Evolutionary conservation across 2,797 vertebrate species (phyloP), one percentile per base, ranked within the genome.

Genomic region (Percopsis omiscomaycus): DNA sequence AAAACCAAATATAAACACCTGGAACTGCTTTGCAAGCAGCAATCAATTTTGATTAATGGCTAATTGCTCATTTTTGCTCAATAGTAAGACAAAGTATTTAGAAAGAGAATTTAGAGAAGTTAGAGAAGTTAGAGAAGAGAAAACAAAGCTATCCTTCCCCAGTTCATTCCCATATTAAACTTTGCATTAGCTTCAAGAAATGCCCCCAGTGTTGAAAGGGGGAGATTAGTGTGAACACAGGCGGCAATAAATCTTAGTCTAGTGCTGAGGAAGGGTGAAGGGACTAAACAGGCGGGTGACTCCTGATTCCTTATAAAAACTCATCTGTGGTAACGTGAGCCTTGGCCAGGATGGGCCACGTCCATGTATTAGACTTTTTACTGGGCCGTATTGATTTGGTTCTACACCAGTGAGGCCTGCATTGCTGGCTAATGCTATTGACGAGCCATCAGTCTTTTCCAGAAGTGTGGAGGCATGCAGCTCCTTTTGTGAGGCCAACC

Each of bases 351-450:
- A 94, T 90, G 91, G 92, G 79, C 87, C 93, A 86, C 87, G 94
- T 94, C 93, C 94, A 95, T 91, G 81, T 92, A 93, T 93, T 93
- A 94, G 93, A 96, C 93, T 94, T 95, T 94, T 94, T 95, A 92
- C 94, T 95, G 88, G 92, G 90, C 83, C 53, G 59, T 95, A 98
- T 98, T 91, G 96, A 98, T 97, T 93, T 91, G 90, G 93, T 94
- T 95, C 93, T 94, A 94, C 94, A 95, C 94, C 86, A 90, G 93
- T 93, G 94, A 91, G 73, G 92, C 89, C 94, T 89, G 86, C 95
- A 95, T 93, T 95, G 93, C 94, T 94, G 94, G 94, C 94, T 98
- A 98, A 97, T 96, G 95, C 94, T 98, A 98, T 98, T 95, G 97
- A 98, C 88, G 87, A 98, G 93, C 93, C 94, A 97, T 98, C 95